Evolutionary conservation across 2,113 vertebrate species (phyloP).

Genomic region (Grantiella picta): DNA sequence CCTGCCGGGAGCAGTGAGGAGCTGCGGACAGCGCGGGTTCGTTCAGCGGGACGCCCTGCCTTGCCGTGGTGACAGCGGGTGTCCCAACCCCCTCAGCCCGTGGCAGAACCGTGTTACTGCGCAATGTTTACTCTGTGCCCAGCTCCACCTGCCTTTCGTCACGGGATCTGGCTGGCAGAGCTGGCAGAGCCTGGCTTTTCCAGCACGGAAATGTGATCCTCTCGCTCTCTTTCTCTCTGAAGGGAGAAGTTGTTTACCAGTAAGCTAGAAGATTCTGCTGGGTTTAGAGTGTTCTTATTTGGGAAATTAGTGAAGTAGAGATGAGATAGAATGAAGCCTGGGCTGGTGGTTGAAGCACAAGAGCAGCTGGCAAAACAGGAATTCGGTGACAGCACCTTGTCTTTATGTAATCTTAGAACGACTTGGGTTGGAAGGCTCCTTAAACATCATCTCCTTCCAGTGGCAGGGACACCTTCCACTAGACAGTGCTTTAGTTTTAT

Average conservation of each 20-base stretch:
- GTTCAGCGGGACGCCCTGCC: rapidly evolving
- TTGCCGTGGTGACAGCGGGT: rapidly evolving
- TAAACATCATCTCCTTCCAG: not conserved
- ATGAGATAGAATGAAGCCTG: not conserved
- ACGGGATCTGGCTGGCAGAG: not conserved
- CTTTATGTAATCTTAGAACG: not conserved
- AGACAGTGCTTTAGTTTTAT: not conserved
- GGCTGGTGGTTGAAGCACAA: not conserved
- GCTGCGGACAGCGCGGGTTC: rapidly evolving
- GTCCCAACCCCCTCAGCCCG: not conserved
- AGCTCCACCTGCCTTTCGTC: rapidly evolving
- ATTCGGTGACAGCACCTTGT: not conserved
- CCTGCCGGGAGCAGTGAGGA: not conserved
- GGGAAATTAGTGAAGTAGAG: not conserved
- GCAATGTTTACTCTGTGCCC: rapidly evolving
- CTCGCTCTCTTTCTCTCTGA: not conserved
- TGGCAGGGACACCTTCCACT: not conserved
- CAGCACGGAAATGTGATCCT: not conserved
- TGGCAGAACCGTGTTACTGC: rapidly evolving
- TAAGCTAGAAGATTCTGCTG: not conserved
- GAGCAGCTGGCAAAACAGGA: not conserved
- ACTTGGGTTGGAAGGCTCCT: not conserved
- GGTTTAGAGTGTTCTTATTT: not conserved
- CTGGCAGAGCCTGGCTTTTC: not conserved
- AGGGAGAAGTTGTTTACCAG: not conserved